Conservation (phyloP, 1,140 invertebrate genomes). For the Diorhabda elongata region DNA sequence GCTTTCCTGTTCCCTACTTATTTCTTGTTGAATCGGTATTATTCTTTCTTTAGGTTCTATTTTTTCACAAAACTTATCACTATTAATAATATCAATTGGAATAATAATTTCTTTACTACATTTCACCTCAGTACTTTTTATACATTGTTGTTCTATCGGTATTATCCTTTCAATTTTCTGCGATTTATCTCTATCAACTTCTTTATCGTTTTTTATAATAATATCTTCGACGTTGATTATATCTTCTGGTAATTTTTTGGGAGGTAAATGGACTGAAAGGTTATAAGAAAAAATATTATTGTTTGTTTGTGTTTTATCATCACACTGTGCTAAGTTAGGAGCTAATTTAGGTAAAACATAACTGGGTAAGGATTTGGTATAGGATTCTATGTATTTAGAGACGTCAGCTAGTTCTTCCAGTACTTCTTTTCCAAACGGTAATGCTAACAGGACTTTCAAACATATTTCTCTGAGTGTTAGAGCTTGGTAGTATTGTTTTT, state of each 20-base stretch:
- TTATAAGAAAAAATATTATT: constrained; percentile 21
- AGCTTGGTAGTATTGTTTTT: constrained; percentile 31
- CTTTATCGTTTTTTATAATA: not conserved
- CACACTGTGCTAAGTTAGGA: constrained; percentile 20
- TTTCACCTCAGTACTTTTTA: too few relatives aligned
- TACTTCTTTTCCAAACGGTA: constrained; percentile 62
- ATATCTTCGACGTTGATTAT: not conserved
- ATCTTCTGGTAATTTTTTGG: not conserved
- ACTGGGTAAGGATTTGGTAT: constrained; percentile 25
- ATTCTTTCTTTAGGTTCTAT: not conserved
- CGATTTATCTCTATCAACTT: not conserved
- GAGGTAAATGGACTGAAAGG: constrained; percentile 19
- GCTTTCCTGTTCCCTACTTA: not conserved
- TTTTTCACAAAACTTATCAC: too few relatives aligned
- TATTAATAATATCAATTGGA: too few relatives aligned
- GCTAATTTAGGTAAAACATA: constrained; percentile 13
- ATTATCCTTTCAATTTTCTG: too few relatives aligned
- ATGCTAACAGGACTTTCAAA: constrained; percentile 57
- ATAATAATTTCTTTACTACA: too few relatives aligned
- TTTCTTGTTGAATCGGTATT: constrained; percentile 14
- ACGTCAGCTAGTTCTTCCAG: constrained; percentile 62
- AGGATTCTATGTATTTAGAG: constrained; percentile 53
- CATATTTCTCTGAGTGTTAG: constrained; percentile 54
- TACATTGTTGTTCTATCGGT: too few relatives aligned
- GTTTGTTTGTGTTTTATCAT: constrained; percentile 6